Evolutionary conservation across 2,113 vertebrate species (phyloP), one percentile per base, ranked within the genome.

Genomic region (Polyodon spathula): DNA sequence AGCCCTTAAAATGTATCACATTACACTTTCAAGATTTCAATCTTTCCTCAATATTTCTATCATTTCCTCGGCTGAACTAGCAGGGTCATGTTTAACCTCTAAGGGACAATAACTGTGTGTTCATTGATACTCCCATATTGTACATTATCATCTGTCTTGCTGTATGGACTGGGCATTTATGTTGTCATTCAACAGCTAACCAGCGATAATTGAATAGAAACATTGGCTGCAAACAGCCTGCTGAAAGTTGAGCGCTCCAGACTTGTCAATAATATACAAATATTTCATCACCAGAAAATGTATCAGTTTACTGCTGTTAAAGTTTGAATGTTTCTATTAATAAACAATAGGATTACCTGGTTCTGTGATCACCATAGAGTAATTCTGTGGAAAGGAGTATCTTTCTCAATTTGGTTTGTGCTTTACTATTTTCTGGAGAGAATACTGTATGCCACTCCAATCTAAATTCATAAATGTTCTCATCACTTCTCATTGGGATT

Each of bases 91-190:
- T 57, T 57, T 41, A 58, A 61, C 1, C 11, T 63, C 62, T 54
- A 71, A 38, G 61, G 76, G 62, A 15, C 66, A 66, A 71, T 77
- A 79, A 76, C 73, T 12, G 0, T 71, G 61, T 68, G n/a, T 78
- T 64, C 76, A 69, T 65, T 65, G 63, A 40, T 64, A 68, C 67
- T 56, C 53, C 48, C 38, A 66, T 3, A 27, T 40, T 0, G 37
- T 64, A 59, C 46, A 72, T 77, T 78, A 79, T 58, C 57, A 42
- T 54, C 15, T 73, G 37, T 50, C 63, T 61, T 57, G 9, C 54
- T 43, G 63, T 71, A 57, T 53, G 75, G 72, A 76, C 42, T 59
- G 56, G 65, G 70, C 60, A 40, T 58, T 69, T 68, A 60, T 40
- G 69, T 11, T 50, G 56, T 43, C 63, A 66, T 41, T 68, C 56